Conservation (phyloP, 1,140 invertebrate species). For the Neuroterus valhalla region DNA sequence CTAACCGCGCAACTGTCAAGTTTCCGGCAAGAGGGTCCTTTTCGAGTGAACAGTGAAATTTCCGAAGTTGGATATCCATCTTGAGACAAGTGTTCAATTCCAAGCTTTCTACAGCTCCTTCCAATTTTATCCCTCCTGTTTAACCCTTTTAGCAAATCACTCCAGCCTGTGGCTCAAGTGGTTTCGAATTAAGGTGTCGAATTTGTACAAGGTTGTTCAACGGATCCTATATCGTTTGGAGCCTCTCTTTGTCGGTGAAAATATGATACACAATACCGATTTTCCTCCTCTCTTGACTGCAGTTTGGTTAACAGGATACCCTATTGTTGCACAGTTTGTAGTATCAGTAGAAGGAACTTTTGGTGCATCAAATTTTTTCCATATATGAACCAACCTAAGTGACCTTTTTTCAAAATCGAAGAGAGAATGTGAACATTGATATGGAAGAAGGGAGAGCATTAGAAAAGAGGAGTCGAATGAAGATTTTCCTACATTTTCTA, state of each 20-base stretch:
- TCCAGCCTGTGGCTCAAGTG: conserved; percentile 6
- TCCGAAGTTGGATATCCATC: conserved; percentile 6
- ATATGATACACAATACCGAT: conserved; percentile 3
- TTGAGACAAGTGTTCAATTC: conserved; percentile 6
- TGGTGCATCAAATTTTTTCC: background rate
- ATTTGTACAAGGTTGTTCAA: conserved; percentile 1
- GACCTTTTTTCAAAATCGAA: no score
- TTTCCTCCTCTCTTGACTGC: background rate
- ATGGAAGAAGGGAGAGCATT: no score
- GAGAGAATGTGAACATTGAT: no score
- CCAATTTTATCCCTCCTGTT: background rate
- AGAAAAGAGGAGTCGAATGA: no score
- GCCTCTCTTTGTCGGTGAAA: conserved; percentile 2
- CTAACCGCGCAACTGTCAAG: conserved; percentile 14
- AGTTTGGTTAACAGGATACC: background rate
- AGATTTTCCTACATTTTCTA: no score
- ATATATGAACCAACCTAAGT: no score
- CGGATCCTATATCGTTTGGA: background rate
- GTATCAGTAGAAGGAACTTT: background rate
- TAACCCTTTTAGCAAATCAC: conserved; percentile 19
- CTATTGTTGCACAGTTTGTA: background rate
- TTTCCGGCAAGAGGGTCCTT: background rate
- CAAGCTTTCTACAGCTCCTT: background rate
- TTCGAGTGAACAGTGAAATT: conserved; percentile 2
- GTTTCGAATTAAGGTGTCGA: conserved; percentile 26